Base-by-base conservation (phyloP, 1,140 invertebrate genomes). In the Orchesella cincta region DNA sequence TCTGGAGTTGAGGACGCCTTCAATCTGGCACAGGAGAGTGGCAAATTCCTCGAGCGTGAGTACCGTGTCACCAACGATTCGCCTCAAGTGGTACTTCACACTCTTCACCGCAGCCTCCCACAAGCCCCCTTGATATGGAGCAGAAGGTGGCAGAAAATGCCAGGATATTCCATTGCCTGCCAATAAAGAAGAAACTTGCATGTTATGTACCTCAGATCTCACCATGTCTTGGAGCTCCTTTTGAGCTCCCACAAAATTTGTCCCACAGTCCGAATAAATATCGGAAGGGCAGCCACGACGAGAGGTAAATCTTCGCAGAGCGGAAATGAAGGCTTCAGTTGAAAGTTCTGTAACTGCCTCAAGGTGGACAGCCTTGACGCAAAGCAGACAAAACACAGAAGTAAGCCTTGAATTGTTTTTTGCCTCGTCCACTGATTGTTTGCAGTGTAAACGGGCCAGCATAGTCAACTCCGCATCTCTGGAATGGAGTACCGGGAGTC, bases 241-340 rank as follows among this genome's bases (percentile, higher is more conserved):
- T n/a, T n/a, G n/a, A n/a, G n/a, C n/a, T 18, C 85, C 85, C 14
- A 81, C 64, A 79, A 87, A 86, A 78, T 86, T 87, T 0, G 84
- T 86, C 23, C 84, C 86, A 71, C 83, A 83, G 74, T 87, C 86
- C 28, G 77, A 84, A 67, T 83, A 84, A 0, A 87, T 78, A 64
- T 83, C 57, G 1, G 28, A 31, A 1, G 85, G 83, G 26, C 82
- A 75, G 57, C 85, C 85, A 46, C 85, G 78, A 31, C 85, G 77
- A 20, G 84, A 80, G 28, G 87, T 83, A 79, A 88, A 86, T 36
- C 86, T 62, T 29, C 84, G 67, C 1, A 87, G 70, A 31, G 83
- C 82, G 33, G 81, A 80, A 26, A 87, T 57, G 54, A 86, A 87
- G 0, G 82, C 81, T 26, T 85, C 82, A 0, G 85, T 85, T 1